Conservation (phyloP, 2,888 invertebrate genomes). For the Cantharis rustica region DNA sequence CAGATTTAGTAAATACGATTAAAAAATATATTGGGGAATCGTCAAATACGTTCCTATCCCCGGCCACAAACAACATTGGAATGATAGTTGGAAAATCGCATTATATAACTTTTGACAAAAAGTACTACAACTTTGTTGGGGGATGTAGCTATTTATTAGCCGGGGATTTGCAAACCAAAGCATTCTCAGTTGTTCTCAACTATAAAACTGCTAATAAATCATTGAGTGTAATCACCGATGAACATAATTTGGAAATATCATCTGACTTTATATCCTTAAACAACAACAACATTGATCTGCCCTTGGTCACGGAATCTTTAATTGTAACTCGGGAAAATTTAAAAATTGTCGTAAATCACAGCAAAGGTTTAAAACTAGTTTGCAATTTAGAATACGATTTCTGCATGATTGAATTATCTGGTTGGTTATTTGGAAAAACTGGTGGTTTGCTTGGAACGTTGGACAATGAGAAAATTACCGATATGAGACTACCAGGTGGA, state of each 20-base stretch:
- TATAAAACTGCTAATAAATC: slow-evolving; percentile 46
- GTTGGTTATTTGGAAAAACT: slow-evolving; percentile 84
- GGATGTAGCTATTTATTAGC: slow-evolving; percentile 66
- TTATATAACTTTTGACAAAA: slow-evolving; percentile 65
- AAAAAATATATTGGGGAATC: slow-evolving; percentile 32
- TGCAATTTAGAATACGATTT: slow-evolving; percentile 65
- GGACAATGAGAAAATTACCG: slow-evolving; percentile 82
- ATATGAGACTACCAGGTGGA: slow-evolving; percentile 67
- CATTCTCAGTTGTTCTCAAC: slow-evolving; percentile 63
- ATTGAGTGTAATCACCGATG: slow-evolving; percentile 28
- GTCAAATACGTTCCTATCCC: slow-evolving; percentile 27
- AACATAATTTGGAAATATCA: slow-evolving; percentile 26
- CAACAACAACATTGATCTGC: slow-evolving; percentile 48
- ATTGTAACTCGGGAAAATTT: slow-evolving; percentile 60
- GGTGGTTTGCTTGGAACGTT: slow-evolving; percentile 84
- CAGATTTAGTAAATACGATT: slow-evolving; percentile 28
- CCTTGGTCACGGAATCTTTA: slow-evolving; percentile 58
- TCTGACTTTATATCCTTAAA: slow-evolving; percentile 28
- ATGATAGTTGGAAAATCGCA: slow-evolving; percentile 62
- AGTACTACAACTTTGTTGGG: slow-evolving; percentile 61
- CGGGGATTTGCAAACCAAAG: slow-evolving; percentile 62
- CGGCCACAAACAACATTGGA: slow-evolving; percentile 58
- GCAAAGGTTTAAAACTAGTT: slow-evolving; percentile 59
- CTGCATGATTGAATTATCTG: slow-evolving; percentile 64
- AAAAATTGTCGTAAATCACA: slow-evolving; percentile 59